These are phyloP conservation scores for Habroteleia sp. DNA, from an alignment of 2,888 invertebrate species.

Conservation along the genomic window DNA sequence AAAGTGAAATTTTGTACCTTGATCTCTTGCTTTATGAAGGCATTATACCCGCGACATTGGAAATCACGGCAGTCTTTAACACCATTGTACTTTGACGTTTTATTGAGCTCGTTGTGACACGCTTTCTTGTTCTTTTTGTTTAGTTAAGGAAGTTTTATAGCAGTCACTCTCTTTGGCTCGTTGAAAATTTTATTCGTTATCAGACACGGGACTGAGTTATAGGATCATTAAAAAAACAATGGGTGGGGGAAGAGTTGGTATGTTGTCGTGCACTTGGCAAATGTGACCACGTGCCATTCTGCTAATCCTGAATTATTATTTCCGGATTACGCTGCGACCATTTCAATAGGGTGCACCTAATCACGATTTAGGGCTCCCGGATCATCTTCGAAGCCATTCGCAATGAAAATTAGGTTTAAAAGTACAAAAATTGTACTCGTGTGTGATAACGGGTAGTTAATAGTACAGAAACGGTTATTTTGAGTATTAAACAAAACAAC, in stretches of 20 bases:
- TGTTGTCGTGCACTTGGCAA: neutral
- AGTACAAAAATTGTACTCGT: too few species aligned
- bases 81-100: neutral
- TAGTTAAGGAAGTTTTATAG: neutral
- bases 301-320: constrained; percentile 30
- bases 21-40: too few species aligned
- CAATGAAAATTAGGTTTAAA: constrained; percentile 20
- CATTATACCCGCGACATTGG: too few species aligned
- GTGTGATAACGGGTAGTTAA: too few species aligned
- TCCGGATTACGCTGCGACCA: constrained; percentile 20
- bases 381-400: constrained; percentile 17
- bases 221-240: constrained; percentile 9
- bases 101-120: neutral
- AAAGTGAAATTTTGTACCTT: too few species aligned
- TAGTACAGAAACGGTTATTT: too few species aligned
- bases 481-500: too few species aligned
- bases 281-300: constrained; percentile 22
- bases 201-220: neutral
- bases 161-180: neutral
- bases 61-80: too few species aligned
- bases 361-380: constrained; percentile 5
- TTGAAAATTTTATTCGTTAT: constrained; percentile 9
- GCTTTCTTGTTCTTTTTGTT: neutral
- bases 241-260: neutral
- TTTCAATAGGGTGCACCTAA: constrained; percentile 11